These are phyloP conservation scores for Masnerella sp. DNA, from an alignment of 2,888 invertebrate genomes.

Conservation along the genomic window DNA sequence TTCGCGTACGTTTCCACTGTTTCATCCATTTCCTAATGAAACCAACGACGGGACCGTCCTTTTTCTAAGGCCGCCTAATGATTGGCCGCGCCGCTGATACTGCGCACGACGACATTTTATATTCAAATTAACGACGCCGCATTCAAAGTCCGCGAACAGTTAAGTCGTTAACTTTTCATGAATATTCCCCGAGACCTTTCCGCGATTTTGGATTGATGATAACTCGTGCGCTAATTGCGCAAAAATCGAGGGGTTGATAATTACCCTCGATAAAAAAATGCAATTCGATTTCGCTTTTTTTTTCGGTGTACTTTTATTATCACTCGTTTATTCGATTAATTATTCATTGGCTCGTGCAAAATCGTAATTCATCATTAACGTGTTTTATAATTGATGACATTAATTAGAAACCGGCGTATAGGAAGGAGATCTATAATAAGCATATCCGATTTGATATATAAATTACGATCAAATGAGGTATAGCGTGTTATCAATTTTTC, in stretches of 20 bases:
- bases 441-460: no score
- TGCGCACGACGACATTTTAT: constrained; percentile 49
- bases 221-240: constrained; percentile 35
- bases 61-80: constrained; percentile 71
- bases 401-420: no score
- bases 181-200: constrained; percentile 32
- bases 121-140: constrained; percentile 51
- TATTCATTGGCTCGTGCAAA: no score
- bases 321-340: no score
- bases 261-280: no score
- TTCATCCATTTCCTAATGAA: constrained; percentile 76
- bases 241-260: background rate
- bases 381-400: no score
- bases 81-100: constrained; percentile 58
- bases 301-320: no score
- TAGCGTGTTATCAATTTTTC: no score
- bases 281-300: no score
- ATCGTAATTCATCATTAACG: no score
- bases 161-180: constrained; percentile 52
- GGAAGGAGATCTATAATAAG: no score
- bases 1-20: constrained; percentile 72
- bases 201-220: constrained; percentile 38
- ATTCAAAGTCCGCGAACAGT: constrained; percentile 30
- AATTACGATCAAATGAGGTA: no score
- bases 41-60: constrained; percentile 68